Base-by-base conservation (phyloP, 35 echinoderm and acorn worm genomes). In the Heliocidaris erythrogramma region DNA sequence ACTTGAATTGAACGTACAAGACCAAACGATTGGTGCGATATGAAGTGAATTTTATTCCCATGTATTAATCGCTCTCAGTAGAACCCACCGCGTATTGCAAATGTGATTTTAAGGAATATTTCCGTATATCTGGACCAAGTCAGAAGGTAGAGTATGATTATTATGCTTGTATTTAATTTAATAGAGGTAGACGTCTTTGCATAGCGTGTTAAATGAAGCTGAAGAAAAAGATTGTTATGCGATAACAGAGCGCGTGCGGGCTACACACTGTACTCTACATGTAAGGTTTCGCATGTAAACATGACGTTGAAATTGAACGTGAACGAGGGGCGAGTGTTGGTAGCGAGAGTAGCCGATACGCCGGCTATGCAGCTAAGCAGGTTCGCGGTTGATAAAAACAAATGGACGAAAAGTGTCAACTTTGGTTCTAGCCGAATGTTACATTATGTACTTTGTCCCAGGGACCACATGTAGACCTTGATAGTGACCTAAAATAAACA, bases 141-240 rank as follows among this genome's bases (percentile, higher is more conserved):
- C 5, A 92, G 17, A 49, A 92, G 91, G 91, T 92, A 92, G 21
- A 92, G 91, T 92, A 92, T 92, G 49, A 30, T 48, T n/a, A 29
- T 24, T 92, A 30, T 30, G 9, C 91, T 49, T 30, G 31, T 32
- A 59, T 13, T 52, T 92, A 30, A 59, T 13, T 52, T 92, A 30
- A 30, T 92, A 5, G 17, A 30, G 21, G 31, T 13, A 52, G 91
- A 48, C 30, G 47, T 49, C 29, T 92, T 32, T 92, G 91, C 87
- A 48, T 89, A 48, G 91, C 91, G 91, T 92, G 91, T 92, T 49
- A 53, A 92, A 92, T 92, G 48, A 59, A 59, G 91, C 91, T 92
- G 91, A 92, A 92, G 9, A 30, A 92, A 30, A 30, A 48, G 29
- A 30, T 91, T 91, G 49, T 92, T 92, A 27, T 92, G 91, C 30